Percentiles rank a stretch among this genome's conserved stretches.
Conservation (phyloP, 2,113 vertebrate species). For the Bungarus multicinctus region DNA sequence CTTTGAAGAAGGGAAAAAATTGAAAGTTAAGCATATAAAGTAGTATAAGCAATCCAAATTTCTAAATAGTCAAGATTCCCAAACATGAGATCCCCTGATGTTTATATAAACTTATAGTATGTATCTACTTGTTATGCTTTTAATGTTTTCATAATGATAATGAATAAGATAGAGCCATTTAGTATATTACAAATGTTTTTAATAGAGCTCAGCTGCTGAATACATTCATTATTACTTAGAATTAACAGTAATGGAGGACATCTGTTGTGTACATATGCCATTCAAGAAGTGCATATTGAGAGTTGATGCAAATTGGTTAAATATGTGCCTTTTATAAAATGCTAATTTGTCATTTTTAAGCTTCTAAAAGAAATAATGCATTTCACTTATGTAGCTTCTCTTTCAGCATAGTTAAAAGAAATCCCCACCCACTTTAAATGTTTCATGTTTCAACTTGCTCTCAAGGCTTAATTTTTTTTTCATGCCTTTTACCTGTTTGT, state of each 20-base stretch:
- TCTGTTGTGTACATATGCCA: neutral
- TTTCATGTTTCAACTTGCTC: neutral
- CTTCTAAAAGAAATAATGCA: constrained; percentile 22
- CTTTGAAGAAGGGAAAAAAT: neutral
- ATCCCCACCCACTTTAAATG: neutral
- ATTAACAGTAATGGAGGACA: neutral
- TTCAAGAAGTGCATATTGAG: neutral
- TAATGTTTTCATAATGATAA: neutral
- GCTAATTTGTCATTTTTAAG: neutral
- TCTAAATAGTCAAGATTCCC: neutral
- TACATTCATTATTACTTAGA: constrained; percentile 25
- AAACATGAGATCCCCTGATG: neutral
- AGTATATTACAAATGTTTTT: constrained; percentile 14
- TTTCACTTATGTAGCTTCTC: neutral
- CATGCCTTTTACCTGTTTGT: neutral
- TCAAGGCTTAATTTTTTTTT: neutral
- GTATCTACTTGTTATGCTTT: constrained; percentile 17
- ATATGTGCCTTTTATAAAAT: constrained; percentile 7
- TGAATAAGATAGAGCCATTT: neutral
- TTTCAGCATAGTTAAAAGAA: neutral
- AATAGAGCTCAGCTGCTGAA: constrained; percentile 11
- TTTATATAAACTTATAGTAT: neutral
- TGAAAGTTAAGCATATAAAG: neutral
- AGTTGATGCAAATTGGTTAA: neutral
- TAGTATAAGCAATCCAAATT: neutral